Conservation (phyloP, 2,797 vertebrate genomes). For the Alca torda region DNA sequence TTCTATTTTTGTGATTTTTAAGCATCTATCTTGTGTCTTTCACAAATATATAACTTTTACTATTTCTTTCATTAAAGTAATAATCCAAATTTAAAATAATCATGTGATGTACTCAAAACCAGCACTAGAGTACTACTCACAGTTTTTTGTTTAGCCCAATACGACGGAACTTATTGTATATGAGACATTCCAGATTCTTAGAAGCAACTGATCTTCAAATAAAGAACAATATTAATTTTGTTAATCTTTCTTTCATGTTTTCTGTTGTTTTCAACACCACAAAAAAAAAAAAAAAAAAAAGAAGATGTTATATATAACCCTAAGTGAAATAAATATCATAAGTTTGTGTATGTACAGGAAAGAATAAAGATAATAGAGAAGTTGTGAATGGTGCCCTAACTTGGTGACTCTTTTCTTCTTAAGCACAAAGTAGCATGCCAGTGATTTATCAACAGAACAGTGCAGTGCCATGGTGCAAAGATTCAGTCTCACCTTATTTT, state of each 20-base stretch:
- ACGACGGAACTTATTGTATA: not conserved
- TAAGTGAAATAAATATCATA: not conserved
- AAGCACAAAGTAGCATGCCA: not conserved
- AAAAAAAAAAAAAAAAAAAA: not conserved
- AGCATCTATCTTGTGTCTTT: not conserved
- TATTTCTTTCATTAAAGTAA: not conserved
- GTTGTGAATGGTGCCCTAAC: not conserved
- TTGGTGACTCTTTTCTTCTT: not conserved
- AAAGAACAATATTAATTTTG: not conserved
- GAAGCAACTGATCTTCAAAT: not conserved
- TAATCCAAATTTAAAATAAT: not conserved
- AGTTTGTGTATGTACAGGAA: not conserved
- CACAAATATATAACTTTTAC: not conserved
- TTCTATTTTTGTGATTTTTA: not conserved
- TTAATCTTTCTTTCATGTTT: not conserved
- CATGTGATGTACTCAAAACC: not conserved
- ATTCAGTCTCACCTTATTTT: not conserved
- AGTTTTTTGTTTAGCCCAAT: not conserved
- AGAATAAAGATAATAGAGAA: not conserved
- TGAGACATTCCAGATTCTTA: not conserved
- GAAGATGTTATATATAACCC: fast-evolving
- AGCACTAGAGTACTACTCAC: not conserved
- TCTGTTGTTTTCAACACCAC: not conserved
- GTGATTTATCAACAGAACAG: not conserved
- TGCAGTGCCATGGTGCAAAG: not conserved